Evolutionary conservation across 2,888 invertebrate genomes (phyloP), one percentile per base, ranked within the genome.

Genomic region (Ametastegia equiseti): DNA sequence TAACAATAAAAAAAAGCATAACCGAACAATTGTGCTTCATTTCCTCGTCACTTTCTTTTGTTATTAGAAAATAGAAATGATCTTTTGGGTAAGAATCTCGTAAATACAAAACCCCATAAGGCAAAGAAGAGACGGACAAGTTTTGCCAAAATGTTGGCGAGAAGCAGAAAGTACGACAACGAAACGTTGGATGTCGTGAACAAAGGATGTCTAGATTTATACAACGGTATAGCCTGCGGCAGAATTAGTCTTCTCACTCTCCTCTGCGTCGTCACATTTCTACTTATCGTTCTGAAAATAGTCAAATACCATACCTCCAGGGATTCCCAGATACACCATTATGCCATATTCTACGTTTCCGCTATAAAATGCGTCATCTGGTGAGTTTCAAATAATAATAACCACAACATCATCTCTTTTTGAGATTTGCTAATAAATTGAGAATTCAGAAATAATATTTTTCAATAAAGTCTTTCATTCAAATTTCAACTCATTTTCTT

Each of bases 301-400:
- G 88, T 92, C 1, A 91, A 91, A 82, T 91, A 93, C 33, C 93
- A 93, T 84, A 85, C 91, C 33, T 90, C 90, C 82, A 91, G 89
- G 75, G 93, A 93, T 84, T 92, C 91, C 33, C 92, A 92, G 81
- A 90, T 92, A 84, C 93, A 93, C 84, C 93, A 93, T 84, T 93
- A 92, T 87, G 89, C 92, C 82, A 92, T 93, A 83, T 93, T 93
- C 86, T 93, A 93, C 86, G 89, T 92, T 42, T 93, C 93, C 50
- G 91, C 91, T 15, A 85, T 93, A 47, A 92, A 93, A 87, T 92
- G 92, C 86, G 87, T 92, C 63, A 87, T 92, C 65, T 92, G 92
- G 93, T 93, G 88, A 89, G 90, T 88, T 80, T 54, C 42, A 79
- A 30, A n/a, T n/a, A n/a, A n/a, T n/a, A n/a, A n/a, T n/a, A n/a